Evolutionary conservation across 2,888 invertebrate genomes (phyloP), one percentile per base, ranked within the genome.

Genomic region (Mesoligia furuncula): DNA sequence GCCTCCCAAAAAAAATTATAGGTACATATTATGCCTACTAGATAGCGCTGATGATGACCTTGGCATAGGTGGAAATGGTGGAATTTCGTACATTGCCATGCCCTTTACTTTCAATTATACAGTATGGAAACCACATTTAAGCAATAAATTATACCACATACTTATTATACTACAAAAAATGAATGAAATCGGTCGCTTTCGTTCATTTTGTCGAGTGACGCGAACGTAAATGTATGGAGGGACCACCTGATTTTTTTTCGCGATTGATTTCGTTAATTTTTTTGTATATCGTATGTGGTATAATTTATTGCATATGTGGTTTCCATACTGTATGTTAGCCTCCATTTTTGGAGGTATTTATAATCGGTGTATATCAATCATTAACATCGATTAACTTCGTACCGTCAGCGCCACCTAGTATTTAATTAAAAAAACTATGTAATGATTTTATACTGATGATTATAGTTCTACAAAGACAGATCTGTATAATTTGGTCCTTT

Each of bases 401-500:
- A 59, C 42, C 39, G 15, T 75, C 66, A 75, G 54, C 81, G 54
- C 66, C 82, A 67, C 27, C 79, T 68, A 64, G 45, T 48, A 27
- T 36, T 39, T 45, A 3, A 62, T 6, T 36, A 54, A 64, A 6
- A 36, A 17, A 79, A 54, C 17, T 8, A 31, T 51, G n/a, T 15
- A 27, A 20, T 80, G 57, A 51, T 17, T 42, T 0, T 51, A 36
- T 39, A 27, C n/a, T 39, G 65, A 81, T 79, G 24, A 36, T 27
- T 17, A 24, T 51, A 59, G 6, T 75, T 75, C 66, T 65, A 27
- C 36, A 27, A 57, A 57, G 15, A 77, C 59, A 73, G 42, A 65
- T 73, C 54, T 61, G 51, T 67, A 51, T 77, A 59, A 64, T 75
- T 86, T 86, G 88, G 88, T 87, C 86, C 86, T 73, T 66, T 54